Evolutionary conservation across 2,888 invertebrate genomes (phyloP).

Genomic region (Troilus luridus): DNA sequence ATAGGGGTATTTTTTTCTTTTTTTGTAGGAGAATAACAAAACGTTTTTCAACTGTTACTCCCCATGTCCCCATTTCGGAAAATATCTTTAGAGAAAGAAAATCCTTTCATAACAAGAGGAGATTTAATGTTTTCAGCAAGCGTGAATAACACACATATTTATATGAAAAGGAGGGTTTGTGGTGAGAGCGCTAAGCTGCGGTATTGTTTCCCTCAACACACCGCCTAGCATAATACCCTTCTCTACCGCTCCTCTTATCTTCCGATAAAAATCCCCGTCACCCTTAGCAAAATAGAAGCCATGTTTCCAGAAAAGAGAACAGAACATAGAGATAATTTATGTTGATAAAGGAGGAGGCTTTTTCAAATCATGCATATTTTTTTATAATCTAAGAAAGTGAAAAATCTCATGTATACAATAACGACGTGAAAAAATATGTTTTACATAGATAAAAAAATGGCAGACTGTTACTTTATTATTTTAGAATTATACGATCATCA

Average conservation of each 20-base stretch:
- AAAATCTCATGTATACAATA: too few relatives aligned
- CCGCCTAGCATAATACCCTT: slow-evolving; percentile 24
- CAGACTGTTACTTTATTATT: too few relatives aligned
- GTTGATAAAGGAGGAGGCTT: not conserved
- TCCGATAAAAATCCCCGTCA: not conserved
- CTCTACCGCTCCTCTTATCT: not conserved
- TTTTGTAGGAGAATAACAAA: not conserved
- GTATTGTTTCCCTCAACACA: slow-evolving; percentile 35
- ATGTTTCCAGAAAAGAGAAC: not conserved
- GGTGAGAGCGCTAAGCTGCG: not conserved
- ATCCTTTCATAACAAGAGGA: slow-evolving; percentile 31
- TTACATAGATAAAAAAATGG: too few relatives aligned
- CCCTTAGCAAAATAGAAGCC: slow-evolving; percentile 7
- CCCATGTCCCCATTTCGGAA: not conserved
- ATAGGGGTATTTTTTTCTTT: not conserved
- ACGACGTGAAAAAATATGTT: too few relatives aligned
- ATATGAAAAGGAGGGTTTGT: slow-evolving; percentile 34
- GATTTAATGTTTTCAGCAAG: slow-evolving; percentile 25
- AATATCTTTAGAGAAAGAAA: slow-evolving; percentile 31
- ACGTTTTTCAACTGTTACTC: not conserved
- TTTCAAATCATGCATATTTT: not conserved
- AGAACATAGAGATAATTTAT: not conserved
- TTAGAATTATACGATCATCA: too few relatives aligned
- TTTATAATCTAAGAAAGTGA: not conserved
- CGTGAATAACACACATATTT: slow-evolving; percentile 32